A percentile compares a stretch with the other conserved stretches of the same genome.
These are phyloP conservation scores for Apodemia mormo DNA, from an alignment of 2,888 invertebrate genomes.

Conservation along the genomic window DNA sequence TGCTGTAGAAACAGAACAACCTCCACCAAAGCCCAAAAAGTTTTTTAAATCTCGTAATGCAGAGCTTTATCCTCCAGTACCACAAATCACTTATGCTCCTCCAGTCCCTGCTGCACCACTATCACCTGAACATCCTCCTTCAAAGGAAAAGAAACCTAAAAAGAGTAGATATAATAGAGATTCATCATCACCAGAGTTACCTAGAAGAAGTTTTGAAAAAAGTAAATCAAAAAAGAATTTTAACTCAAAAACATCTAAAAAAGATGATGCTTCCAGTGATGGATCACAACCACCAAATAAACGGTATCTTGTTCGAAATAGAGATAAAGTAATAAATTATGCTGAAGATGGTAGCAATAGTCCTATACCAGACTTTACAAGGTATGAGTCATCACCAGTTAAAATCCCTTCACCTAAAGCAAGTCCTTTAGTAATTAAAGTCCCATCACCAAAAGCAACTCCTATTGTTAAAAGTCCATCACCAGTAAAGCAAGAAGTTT, in stretches of 20 bases:
- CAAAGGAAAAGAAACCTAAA: constrained; percentile 68
- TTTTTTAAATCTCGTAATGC: constrained; percentile 94
- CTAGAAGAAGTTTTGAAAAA: constrained; percentile 70
- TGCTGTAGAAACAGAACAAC: constrained; percentile 75
- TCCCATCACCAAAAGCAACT: constrained; percentile 71
- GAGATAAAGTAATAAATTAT: constrained; percentile 84
- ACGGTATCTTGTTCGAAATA: constrained; percentile 77
- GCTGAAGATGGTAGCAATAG: constrained; percentile 83
- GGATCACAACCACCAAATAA: constrained; percentile 76
- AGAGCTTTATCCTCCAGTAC: constrained; percentile 80
- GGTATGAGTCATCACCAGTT: constrained; percentile 61
- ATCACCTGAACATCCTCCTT: constrained; percentile 71
- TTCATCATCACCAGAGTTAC: constrained; percentile 75
- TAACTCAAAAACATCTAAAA: constrained; percentile 70
- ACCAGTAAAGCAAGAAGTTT: constrained; percentile 61
- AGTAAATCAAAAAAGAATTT: constrained; percentile 65
- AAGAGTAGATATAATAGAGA: constrained; percentile 68
- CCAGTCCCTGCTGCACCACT: constrained; percentile 70
- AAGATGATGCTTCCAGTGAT: constrained; percentile 63
- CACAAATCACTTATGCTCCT: constrained; percentile 77
- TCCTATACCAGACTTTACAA: constrained; percentile 71
- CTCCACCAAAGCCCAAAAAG: constrained; percentile 90
- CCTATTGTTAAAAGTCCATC: constrained; percentile 65
- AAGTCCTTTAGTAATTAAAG: constrained; percentile 66
- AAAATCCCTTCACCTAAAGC: constrained; percentile 71